Percentiles rank a stretch among this genome's conserved stretches.
These are phyloP conservation scores for Gandaritis pyraliata DNA, from an alignment of 2,888 invertebrate species.

Conservation along the genomic window DNA sequence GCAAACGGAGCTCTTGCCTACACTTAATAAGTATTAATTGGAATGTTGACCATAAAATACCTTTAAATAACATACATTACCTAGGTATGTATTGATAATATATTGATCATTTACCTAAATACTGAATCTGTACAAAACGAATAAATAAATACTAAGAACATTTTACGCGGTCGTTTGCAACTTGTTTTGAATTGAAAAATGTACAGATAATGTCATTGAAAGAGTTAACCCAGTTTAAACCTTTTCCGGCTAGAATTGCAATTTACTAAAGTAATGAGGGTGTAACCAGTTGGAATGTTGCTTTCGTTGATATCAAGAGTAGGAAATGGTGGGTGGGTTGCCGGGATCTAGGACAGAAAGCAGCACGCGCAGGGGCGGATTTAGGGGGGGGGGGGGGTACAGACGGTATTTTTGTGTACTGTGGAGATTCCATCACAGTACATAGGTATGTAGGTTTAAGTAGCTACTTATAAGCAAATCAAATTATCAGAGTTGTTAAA, in stretches of 20 bases:
- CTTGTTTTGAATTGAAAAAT: conserved; percentile 1
- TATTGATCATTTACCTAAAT: conserved; percentile 44
- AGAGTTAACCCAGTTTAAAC: background rate
- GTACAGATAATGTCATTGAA: background rate
- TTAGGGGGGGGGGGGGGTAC: too few species aligned
- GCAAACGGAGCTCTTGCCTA: conserved; percentile 14
- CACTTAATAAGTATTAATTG: conserved; percentile 21
- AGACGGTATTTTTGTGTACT: too few species aligned
- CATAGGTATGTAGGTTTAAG: too few species aligned
- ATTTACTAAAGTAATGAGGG: conserved; percentile 7
- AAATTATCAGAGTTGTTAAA: too few species aligned
- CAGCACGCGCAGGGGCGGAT: too few species aligned
- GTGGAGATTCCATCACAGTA: too few species aligned
- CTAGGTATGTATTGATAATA: conserved; percentile 31
- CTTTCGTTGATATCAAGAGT: conserved; percentile 41
- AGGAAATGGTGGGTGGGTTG: conserved; percentile 42
- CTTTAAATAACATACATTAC: conserved; percentile 40
- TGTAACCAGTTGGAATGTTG: conserved; percentile 11
- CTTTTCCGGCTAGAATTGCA: background rate
- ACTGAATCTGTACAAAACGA: conserved; percentile 39
- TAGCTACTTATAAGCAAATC: too few species aligned
- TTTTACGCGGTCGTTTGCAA: conserved; percentile 12
- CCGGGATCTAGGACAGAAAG: conserved; percentile 37
- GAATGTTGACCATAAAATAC: conserved; percentile 38
- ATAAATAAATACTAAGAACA: conserved; percentile 26